Evolutionary conservation across 1,140 invertebrate species (phyloP).

Genomic region (Dreissena polymorpha): DNA sequence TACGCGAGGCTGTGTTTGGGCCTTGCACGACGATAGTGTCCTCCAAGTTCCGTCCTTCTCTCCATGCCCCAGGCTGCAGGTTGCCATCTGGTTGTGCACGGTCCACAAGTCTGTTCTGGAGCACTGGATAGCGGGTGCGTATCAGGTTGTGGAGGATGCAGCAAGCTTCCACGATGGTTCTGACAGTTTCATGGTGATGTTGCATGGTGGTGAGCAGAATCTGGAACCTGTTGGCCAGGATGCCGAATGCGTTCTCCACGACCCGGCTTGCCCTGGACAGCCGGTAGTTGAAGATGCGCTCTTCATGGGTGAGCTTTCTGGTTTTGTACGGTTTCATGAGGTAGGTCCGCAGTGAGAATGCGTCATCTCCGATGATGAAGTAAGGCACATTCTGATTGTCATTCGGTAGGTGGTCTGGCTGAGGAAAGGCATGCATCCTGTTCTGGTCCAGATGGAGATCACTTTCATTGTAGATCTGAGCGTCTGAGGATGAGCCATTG

Average conservation of each 20-base stretch:
- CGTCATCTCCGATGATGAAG: constrained; percentile 64
- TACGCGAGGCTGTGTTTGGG: constrained; percentile 33
- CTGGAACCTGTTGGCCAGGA: constrained; percentile 55
- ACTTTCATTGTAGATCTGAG: constrained; percentile 56
- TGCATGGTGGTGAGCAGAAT: constrained; percentile 58
- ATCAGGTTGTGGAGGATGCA: constrained; percentile 59
- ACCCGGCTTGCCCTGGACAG: constrained; percentile 62
- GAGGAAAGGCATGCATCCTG: constrained; percentile 44
- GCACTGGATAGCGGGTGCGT: constrained; percentile 51
- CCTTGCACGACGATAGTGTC: constrained; percentile 34
- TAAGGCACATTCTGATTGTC: constrained; percentile 55
- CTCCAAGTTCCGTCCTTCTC: constrained; percentile 45
- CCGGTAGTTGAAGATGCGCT: constrained; percentile 69
- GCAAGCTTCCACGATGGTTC: constrained; percentile 51
- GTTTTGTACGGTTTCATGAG: constrained; percentile 80
- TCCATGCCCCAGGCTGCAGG: constrained; percentile 45
- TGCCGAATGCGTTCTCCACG: constrained; percentile 65
- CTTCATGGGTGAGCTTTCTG: constrained; percentile 58
- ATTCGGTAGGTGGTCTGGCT: constrained; percentile 56
- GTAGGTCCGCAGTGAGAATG: constrained; percentile 63
- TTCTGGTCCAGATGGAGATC: constrained; percentile 54
- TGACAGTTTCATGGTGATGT: constrained; percentile 48
- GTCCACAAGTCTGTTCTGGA: constrained; percentile 57
- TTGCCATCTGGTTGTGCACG: constrained; percentile 37
- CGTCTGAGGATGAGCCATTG: constrained; percentile 57